These are phyloP conservation scores for Craseonycteris thonglongyai DNA, from an alignment of 2,113 vertebrate genomes.

Conservation along the genomic window DNA sequence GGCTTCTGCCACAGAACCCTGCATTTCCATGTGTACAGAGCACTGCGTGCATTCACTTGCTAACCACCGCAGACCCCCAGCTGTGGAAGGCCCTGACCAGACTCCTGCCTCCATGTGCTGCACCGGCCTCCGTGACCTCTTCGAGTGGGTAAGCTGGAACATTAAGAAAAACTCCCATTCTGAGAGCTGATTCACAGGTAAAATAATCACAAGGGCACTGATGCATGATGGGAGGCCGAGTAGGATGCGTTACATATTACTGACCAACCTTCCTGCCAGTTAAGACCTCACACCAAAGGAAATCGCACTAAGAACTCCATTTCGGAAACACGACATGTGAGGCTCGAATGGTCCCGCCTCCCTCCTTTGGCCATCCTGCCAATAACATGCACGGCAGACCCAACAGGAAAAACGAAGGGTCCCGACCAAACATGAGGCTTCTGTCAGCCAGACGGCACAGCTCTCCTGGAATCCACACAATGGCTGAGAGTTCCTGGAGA, in stretches of 20 bases:
- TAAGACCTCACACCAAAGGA: conserved; percentile 4
- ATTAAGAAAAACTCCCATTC: background rate
- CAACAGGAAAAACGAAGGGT: conserved; percentile 52
- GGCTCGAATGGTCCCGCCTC: background rate
- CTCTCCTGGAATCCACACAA: conserved; percentile 51
- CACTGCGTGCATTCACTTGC: background rate
- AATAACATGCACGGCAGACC: background rate
- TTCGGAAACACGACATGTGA: background rate
- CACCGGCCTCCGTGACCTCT: background rate
- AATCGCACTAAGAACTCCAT: background rate
- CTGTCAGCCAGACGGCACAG: conserved; percentile 55
- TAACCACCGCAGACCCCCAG: background rate
- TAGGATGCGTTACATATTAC: background rate
- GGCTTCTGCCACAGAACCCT: background rate
- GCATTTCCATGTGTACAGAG: background rate
- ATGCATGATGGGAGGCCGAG: background rate
- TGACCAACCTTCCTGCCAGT: background rate
- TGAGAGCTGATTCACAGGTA: background rate
- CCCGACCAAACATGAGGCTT: conserved; percentile 65
- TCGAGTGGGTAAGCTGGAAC: background rate
- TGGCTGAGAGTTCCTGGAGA: conserved; percentile 49
- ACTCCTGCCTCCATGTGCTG: background rate
- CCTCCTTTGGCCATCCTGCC: background rate
- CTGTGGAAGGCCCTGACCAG: background rate
- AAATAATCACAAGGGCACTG: background rate